phyloP scores from a whole-genome alignment of 2,888 invertebrate species.

The Pyrocoelia pectoralis region DNA sequence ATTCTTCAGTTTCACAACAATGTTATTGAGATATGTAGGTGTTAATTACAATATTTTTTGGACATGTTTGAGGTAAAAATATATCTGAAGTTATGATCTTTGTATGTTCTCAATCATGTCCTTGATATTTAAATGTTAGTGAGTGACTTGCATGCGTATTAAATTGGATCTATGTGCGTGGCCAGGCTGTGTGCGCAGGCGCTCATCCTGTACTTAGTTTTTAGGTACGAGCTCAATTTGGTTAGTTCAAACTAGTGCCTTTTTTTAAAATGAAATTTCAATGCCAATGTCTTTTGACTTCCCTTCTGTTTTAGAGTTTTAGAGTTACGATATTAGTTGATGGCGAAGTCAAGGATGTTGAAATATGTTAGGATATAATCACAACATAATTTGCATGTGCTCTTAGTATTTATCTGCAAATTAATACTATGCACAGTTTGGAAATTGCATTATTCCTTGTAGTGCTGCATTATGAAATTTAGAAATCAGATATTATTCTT shows the following conservation, averaged over 20 bases:
- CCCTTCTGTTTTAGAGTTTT: slow-evolving; percentile 12
- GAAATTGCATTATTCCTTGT: slow-evolving; percentile 17
- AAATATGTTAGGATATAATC: slow-evolving; percentile 9
- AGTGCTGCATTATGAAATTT: slow-evolving; percentile 26
- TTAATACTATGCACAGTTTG: slow-evolving; percentile 26
- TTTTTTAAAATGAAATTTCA: slow-evolving; percentile 11
- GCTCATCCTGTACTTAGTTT: slow-evolving; percentile 45
- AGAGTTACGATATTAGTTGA: slow-evolving; percentile 11
- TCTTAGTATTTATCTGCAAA: slow-evolving; percentile 23
- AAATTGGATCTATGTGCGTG: slow-evolving; percentile 63
- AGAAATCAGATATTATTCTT: neutral
- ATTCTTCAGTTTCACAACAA: slow-evolving; percentile 29
- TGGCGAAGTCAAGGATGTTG: slow-evolving; percentile 17
- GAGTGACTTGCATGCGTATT: slow-evolving; percentile 54
- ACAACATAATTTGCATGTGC: slow-evolving; percentile 30
- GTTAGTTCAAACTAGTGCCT: slow-evolving; percentile 12
- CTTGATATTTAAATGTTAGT: slow-evolving; percentile 49
- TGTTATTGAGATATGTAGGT: slow-evolving; percentile 30
- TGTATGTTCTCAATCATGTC: slow-evolving; percentile 36
- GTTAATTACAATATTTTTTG: slow-evolving; percentile 54
- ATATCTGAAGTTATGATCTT: slow-evolving; percentile 1
- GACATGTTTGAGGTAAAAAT: slow-evolving; percentile 32
- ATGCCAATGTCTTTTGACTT: slow-evolving; percentile 21
- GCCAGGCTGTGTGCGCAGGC: slow-evolving; percentile 74
- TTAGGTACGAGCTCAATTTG: slow-evolving; percentile 17